Evolutionary conservation across 2,888 invertebrate genomes (phyloP).

Genomic region (Odontocolon sp.): DNA sequence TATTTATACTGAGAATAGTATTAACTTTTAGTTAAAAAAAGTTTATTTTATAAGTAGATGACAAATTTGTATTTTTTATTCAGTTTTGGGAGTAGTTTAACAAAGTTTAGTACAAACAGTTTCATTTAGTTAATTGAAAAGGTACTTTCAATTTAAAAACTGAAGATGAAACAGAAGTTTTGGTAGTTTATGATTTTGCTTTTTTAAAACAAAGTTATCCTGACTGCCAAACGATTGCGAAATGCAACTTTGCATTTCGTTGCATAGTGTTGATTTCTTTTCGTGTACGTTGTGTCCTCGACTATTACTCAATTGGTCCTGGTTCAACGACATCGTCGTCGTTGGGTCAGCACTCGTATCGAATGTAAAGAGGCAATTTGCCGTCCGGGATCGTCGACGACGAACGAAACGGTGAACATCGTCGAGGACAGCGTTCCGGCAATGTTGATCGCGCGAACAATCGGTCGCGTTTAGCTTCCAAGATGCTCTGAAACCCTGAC

Average conservation of each 20-base stretch:
- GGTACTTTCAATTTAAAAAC: too few relatives aligned
- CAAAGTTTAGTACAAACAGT: too few relatives aligned
- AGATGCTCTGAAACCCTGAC: constrained; percentile 25
- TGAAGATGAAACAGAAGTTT: too few relatives aligned
- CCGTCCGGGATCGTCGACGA: constrained; percentile 35
- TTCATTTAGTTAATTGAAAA: too few relatives aligned
- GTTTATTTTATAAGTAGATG: too few relatives aligned
- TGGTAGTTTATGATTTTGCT: too few relatives aligned
- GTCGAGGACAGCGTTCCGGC: constrained; percentile 23
- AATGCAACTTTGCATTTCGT: neutral
- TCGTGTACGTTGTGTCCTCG: neutral
- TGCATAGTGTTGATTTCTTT: neutral
- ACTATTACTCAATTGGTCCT: constrained; percentile 51
- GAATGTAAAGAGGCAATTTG: constrained; percentile 64
- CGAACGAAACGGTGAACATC: constrained; percentile 7
- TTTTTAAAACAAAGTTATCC: too few relatives aligned
- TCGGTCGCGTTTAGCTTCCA: constrained; percentile 50
- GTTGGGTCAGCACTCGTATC: constrained; percentile 58
- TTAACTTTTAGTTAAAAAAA: too few relatives aligned
- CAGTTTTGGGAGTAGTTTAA: too few relatives aligned
- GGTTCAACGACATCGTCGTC: constrained; percentile 42
- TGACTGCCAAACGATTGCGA: too few relatives aligned
- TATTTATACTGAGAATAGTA: too few relatives aligned
- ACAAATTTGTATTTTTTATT: too few relatives aligned
- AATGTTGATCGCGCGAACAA: constrained; percentile 47